Evolutionary conservation across 2,888 invertebrate genomes (phyloP).

Genomic region (Gasteruption jaculator): DNA sequence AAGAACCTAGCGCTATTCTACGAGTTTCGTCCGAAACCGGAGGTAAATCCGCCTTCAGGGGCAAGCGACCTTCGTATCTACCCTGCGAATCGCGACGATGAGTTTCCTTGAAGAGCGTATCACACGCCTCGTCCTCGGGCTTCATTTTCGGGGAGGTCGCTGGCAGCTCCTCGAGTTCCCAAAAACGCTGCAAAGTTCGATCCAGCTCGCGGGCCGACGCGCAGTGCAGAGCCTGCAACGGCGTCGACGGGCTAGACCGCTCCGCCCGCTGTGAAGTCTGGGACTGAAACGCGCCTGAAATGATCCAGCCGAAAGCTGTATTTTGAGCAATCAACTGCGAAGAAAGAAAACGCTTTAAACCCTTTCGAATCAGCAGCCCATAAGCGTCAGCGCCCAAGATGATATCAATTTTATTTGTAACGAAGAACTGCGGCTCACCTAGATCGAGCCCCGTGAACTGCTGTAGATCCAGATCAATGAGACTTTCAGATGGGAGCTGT

Average conservation of each 20-base stretch:
- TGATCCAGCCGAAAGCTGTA: constrained; percentile 18
- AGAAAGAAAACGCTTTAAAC: constrained; percentile 2
- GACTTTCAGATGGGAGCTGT: constrained; percentile 8
- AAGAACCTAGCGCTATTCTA: constrained; percentile 2
- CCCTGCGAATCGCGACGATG: not conserved
- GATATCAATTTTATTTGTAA: constrained; percentile 8
- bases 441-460: not conserved
- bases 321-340: constrained; percentile 15
- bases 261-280: constrained; percentile 8
- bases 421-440: constrained; percentile 12
- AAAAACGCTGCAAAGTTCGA: not conserved
- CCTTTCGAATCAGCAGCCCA: constrained; percentile 14
- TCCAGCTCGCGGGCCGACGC: not conserved
- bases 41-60: constrained; percentile 1
- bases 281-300: constrained; percentile 11
- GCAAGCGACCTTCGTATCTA: constrained; percentile 6
- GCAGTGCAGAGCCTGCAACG: not conserved
- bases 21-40: constrained; percentile 1
- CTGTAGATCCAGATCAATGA: constrained; percentile 5
- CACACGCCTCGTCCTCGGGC: constrained; percentile 4
- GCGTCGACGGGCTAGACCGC: not conserved
- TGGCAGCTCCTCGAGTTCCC: constrained; percentile 2
- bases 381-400: constrained; percentile 19
- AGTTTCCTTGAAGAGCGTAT: not conserved
- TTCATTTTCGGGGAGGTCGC: not conserved